These are phyloP conservation scores for Clanis bilineata DNA, from an alignment of 2,888 invertebrate species.

Conservation along the genomic window DNA sequence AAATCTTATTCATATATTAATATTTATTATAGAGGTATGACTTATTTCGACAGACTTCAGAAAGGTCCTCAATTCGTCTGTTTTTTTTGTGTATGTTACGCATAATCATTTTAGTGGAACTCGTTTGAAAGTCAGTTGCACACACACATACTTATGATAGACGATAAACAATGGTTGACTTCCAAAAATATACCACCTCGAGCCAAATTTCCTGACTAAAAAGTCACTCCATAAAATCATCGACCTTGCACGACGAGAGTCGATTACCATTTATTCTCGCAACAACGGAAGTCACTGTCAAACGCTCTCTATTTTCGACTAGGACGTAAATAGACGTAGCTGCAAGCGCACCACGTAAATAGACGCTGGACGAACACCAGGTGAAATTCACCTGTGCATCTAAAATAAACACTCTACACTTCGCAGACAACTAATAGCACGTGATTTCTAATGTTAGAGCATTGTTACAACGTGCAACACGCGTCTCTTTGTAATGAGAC, in stretches of 20 bases:
- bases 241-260: not conserved
- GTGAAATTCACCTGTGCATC: conserved; percentile 13
- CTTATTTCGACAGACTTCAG: too few relatives aligned
- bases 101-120: too few relatives aligned
- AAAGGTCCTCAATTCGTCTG: too few relatives aligned
- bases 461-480: conserved; percentile 10
- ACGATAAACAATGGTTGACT: too few relatives aligned
- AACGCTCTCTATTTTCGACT: not conserved
- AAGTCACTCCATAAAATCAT: not conserved
- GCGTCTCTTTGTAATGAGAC: not conserved
- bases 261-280: conserved; percentile 2
- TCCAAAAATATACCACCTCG: too few relatives aligned
- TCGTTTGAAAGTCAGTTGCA: too few relatives aligned
- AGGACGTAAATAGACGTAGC: conserved; percentile 8
- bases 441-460: conserved; percentile 15
- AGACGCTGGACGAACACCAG: conserved; percentile 7
- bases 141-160: too few relatives aligned
- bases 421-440: conserved; percentile 4
- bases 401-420: conserved; percentile 12
- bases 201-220: not conserved
- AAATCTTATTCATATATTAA: too few relatives aligned
- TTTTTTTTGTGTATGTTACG: too few relatives aligned
- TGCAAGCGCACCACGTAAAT: conserved; percentile 12
- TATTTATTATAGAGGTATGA: too few relatives aligned
- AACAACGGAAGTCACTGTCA: not conserved